phyloP scores from a whole-genome alignment of 2,113 vertebrate genomes.

The Hyperoodon ampullatus region DNA sequence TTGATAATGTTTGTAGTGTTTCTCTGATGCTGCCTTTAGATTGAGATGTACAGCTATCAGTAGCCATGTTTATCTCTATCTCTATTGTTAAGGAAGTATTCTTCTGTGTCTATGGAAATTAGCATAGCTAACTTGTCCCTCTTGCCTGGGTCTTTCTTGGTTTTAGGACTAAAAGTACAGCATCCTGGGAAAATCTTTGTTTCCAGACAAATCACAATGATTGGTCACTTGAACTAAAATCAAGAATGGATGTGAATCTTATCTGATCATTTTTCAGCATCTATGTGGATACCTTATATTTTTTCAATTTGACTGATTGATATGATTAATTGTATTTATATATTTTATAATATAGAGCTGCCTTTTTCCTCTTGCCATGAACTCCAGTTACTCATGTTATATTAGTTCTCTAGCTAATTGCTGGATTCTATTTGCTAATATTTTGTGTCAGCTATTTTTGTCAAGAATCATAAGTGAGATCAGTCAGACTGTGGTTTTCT shows the following conservation, averaged over 20 bases:
- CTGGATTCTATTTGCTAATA: not conserved
- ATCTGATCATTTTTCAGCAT: slow-evolving; percentile 2
- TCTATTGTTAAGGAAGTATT: not conserved
- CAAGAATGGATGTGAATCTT: not conserved
- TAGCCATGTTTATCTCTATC: not conserved
- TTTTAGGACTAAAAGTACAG: not conserved
- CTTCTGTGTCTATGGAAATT: not conserved
- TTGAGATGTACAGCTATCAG: not conserved
- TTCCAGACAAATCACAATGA: not conserved
- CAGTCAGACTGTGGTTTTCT: not conserved
- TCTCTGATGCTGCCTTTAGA: not conserved
- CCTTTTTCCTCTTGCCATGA: not conserved
- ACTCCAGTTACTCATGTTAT: not conserved
- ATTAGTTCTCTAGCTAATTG: not conserved
- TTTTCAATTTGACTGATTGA: not conserved
- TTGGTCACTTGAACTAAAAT: not conserved
- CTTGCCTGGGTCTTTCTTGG: not conserved
- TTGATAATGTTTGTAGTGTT: not conserved
- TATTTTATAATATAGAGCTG: not conserved
- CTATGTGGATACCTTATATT: not conserved
- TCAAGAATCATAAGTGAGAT: not conserved
- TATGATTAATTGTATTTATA: not conserved
- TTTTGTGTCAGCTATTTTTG: not conserved
- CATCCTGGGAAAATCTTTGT: not conserved
- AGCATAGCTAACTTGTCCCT: not conserved